phyloP scores from a whole-genome alignment of 2,113 vertebrate species.

The Pterocles orientalis region DNA sequence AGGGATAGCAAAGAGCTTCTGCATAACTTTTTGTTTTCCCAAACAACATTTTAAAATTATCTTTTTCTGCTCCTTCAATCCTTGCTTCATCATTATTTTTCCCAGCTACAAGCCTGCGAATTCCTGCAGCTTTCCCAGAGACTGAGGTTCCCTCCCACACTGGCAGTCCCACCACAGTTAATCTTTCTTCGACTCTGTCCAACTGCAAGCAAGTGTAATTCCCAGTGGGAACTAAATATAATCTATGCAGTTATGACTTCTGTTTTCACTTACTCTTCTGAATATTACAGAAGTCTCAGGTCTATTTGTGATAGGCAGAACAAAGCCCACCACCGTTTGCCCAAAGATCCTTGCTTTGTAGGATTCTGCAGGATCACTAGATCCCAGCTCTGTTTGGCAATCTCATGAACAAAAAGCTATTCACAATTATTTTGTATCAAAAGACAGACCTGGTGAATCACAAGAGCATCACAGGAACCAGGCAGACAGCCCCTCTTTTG shows the following conservation, averaged over 20 bases:
- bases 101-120: neutral
- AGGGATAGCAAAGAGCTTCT: neutral
- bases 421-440: neutral
- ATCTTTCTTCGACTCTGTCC: neutral
- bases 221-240: neutral
- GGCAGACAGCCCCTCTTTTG: neutral
- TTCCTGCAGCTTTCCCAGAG: neutral
- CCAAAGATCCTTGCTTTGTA: neutral
- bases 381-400: neutral
- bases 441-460: neutral
- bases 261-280: neutral
- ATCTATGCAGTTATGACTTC: neutral
- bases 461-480: neutral
- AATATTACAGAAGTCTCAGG: neutral
- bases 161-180: neutral
- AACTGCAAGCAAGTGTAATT: neutral
- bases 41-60: neutral
- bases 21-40: neutral
- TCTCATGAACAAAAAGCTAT: neutral
- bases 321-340: rapidly evolving
- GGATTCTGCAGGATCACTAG: neutral
- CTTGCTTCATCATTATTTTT: neutral
- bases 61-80: neutral
- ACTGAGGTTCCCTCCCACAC: neutral
- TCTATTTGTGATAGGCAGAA: neutral